Base-by-base conservation (phyloP, 2,888 invertebrate species). In the Crematogaster levior region DNA sequence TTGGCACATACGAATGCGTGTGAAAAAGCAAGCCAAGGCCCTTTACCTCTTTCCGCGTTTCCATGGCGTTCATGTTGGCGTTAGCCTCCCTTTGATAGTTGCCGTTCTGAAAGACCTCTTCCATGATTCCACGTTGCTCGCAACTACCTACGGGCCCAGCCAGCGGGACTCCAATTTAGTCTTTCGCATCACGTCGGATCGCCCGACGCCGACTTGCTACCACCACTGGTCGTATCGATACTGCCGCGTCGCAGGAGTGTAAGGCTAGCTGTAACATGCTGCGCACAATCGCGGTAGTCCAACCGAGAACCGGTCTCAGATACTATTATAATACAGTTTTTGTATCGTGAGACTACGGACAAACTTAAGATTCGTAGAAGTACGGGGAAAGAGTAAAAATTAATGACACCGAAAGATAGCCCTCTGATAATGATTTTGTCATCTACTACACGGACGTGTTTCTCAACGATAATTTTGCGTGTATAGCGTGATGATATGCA, bases 71-170 rank as follows among this genome's bases (percentile, higher is more conserved):
- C 88, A 91, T 89, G 30, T 92, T 92, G n/a, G 90, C 87, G 61
- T 92, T 92, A 7, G 90, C 81, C 72, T 90, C 90, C 81, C 90
- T 91, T 61, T 91, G 90, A 81, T 91, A 91, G 90, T 94, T 93
- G 46, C 94, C 94, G 91, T 94, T 94, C 74, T 92, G 92, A 86
- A 93, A 92, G 60, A 92, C 88, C 70, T 92, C 92, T 86, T 93
- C 93, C 94, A 94, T 93, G 84, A 83, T 91, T 87, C 1, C 43
- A n/a, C 34, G 27, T 37, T 43, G 18, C 63, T 43, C 61, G 15
- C 46, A 21, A 46, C 43, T 74, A 30, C 21, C 56, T 79, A 37
- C 34, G 30, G 21, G 21, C 21, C 40, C 4, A 68, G 43, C 43
- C 43, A 66, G 40, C 68, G 37, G 51, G 24, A 70, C 68, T 34